These are phyloP conservation scores for Ceratotherium simum DNA, from an alignment of 2,113 vertebrate genomes.

Conservation along the genomic window DNA sequence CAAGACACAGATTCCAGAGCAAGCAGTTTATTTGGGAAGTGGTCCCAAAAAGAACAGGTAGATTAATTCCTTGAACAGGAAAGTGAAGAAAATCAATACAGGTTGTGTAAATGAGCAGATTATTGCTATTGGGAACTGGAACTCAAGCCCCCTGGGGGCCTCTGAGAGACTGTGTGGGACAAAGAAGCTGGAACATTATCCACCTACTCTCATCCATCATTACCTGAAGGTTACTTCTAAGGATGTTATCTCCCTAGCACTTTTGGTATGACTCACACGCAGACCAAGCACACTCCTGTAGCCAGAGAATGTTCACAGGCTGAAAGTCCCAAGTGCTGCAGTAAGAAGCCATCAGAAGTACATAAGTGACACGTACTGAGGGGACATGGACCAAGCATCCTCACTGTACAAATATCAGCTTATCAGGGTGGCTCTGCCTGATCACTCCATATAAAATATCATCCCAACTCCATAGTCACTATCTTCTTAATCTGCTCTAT, in stretches of 20 bases:
- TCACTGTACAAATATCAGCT: neutral
- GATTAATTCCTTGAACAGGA: neutral
- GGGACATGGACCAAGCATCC: fast-evolving
- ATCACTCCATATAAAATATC: neutral
- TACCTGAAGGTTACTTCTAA: neutral
- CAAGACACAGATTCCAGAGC: neutral
- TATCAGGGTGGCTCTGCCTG: neutral
- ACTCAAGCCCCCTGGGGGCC: too few species aligned
- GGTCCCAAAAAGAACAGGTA: neutral
- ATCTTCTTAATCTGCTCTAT: neutral
- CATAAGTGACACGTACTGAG: neutral
- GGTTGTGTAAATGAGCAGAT: neutral
- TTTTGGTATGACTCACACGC: neutral
- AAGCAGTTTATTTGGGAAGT: neutral
- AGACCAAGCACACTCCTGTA: neutral
- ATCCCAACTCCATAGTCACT: neutral
- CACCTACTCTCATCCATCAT: neutral
- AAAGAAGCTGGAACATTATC: neutral
- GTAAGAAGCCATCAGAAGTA: neutral
- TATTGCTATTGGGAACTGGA: neutral
- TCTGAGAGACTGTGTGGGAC: neutral
- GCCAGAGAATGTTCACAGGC: neutral
- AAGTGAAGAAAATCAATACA: neutral
- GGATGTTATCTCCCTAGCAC: neutral
- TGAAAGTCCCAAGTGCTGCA: neutral